Evolutionary conservation across 2,797 vertebrate genomes (phyloP), one percentile per base, ranked within the genome.

Genomic region (Dryobates pubescens): DNA sequence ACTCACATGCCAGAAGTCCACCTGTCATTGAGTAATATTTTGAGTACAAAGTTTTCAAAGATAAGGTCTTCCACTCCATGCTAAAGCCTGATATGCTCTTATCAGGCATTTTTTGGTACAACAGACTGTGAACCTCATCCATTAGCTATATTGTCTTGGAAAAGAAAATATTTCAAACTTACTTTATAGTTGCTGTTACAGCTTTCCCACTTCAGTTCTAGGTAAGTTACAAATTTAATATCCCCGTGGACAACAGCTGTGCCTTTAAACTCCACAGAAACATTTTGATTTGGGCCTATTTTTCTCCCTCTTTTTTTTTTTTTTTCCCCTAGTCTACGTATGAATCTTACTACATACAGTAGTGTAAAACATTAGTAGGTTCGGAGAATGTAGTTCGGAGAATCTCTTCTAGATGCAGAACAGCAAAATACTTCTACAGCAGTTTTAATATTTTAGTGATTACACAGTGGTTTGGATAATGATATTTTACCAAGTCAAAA

Each of bases 401-500:
- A 70, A 24, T 36, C 7, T 70, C 94, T 88, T 83, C 81, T 77
- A 87, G 27, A 82, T 51, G 51, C 51, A 90, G 77, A 96, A 92
- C 12, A 90, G 38, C 36, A 92, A 86, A 17, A 86, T 85, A 88
- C 43, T 93, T 96, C 88, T 93, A 68, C 68, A 89, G 15, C 27
- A 15, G 41, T 75, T 90, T 92, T 96, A 86, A 79, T 86, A 79
- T 92, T 95, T 96, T 85, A 93, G 27, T 93, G 63, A 93, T 89
- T 84, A 75, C 77, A 82, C 24, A 13, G 80, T 89, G 23, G 68
- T 90, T 96, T 94, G 64, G 47, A 90, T 92, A 94, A 86, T 58
- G 78, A 69, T 70, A 68, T 89, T 96, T 89, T 93, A 89, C 92
- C 82, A 96, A 95, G 92, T 90, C 92, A 88, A 93, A 96, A 95